phyloP scores from a whole-genome alignment of 92 coral and sea anemone species.

The Umimayanthus chanpuru region DNA sequence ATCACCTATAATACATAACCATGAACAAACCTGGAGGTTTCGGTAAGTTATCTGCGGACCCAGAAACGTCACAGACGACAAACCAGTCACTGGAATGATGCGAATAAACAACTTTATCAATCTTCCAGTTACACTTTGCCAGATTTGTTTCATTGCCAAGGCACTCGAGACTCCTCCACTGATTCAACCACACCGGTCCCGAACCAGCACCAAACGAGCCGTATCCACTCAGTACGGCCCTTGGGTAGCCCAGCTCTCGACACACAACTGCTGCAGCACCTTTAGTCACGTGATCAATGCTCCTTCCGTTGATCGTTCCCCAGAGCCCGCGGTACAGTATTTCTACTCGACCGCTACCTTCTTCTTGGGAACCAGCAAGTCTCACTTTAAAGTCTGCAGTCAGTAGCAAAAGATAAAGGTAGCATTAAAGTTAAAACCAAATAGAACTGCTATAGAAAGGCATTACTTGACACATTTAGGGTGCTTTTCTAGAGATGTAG shows the following conservation, averaged over 20 bases:
- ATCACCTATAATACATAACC: background rate
- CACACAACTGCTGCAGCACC: slow-evolving; percentile 1
- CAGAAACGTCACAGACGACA: slow-evolving; percentile 17
- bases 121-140: background rate
- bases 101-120: background rate
- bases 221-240: background rate
- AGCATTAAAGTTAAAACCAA: too few relatives aligned
- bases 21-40: background rate
- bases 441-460: too few relatives aligned
- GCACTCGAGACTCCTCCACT: background rate
- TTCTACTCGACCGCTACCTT: slow-evolving; percentile 19
- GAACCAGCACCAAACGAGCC: slow-evolving; percentile 7
- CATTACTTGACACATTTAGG: too few relatives aligned
- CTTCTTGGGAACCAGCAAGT: slow-evolving; percentile 18
- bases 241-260: slow-evolving; percentile 3
- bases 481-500: too few relatives aligned
- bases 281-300: background rate
- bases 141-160: background rate
- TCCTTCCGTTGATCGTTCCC: background rate
- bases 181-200: background rate
- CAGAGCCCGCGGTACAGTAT: background rate
- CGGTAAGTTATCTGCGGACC: background rate
- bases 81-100: background rate
- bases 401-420: background rate
- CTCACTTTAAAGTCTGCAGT: background rate